Conservation (phyloP, 1,140 invertebrate genomes). For the Cydia fagiglandana region DNA sequence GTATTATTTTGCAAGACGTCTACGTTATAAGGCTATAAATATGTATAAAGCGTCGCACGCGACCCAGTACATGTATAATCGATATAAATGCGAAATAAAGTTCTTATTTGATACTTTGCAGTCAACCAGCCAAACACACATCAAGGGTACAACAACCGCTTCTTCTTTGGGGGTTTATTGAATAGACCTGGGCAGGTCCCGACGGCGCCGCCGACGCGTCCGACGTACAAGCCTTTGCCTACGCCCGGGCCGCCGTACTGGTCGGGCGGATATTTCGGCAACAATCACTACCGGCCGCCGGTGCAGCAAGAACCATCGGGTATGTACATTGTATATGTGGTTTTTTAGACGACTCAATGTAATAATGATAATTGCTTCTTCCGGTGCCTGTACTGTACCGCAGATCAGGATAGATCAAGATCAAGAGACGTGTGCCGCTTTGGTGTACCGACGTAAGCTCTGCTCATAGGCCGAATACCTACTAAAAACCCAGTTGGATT, state of each 20-base stretch:
- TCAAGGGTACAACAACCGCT: constrained; percentile 43
- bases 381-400: too few relatives aligned
- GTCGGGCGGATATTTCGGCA: constrained; percentile 57
- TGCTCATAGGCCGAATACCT: too few relatives aligned
- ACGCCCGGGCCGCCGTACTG: constrained; percentile 55
- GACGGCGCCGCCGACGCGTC: not conserved
- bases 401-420: too few relatives aligned
- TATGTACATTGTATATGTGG: constrained; percentile 39
- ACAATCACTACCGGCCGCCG: constrained; percentile 57
- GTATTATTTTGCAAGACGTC: not conserved
- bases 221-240: constrained; percentile 26
- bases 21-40: constrained; percentile 1
- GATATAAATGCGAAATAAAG: not conserved
- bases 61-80: constrained; percentile 3
- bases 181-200: not conserved
- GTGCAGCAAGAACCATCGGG: constrained; percentile 53
- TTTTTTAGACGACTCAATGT: constrained; percentile 3
- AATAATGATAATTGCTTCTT: too few relatives aligned
- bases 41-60: constrained; percentile 1
- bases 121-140: constrained; percentile 45
- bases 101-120: constrained; percentile 32
- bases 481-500: too few relatives aligned
- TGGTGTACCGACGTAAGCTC: too few relatives aligned
- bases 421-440: too few relatives aligned
- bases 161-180: constrained; percentile 41